phyloP scores from a whole-genome alignment of 1,140 invertebrate species.

The Musca domestica region DNA sequence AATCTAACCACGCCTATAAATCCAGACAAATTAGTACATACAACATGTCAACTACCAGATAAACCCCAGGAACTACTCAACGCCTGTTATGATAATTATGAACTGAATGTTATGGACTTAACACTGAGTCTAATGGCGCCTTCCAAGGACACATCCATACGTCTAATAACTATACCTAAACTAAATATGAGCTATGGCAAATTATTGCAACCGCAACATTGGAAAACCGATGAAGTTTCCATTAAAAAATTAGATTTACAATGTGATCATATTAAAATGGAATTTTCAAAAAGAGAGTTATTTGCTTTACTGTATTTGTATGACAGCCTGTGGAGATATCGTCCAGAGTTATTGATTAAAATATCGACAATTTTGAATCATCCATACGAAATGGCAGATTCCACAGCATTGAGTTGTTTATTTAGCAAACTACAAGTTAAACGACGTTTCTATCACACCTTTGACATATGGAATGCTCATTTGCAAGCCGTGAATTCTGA shows the following conservation, averaged over 20 bases:
- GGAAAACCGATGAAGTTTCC: constrained; percentile 37
- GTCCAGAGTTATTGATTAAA: constrained; percentile 19
- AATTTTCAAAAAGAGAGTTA: constrained; percentile 46
- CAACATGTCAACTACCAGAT: constrained; percentile 56
- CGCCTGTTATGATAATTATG: constrained; percentile 49
- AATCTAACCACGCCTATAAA: constrained; percentile 52
- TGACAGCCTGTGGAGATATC: background rate
- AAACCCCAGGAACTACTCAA: constrained; percentile 55
- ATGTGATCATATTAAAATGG: constrained; percentile 37
- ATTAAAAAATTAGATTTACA: constrained; percentile 35
- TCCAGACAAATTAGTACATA: constrained; percentile 52
- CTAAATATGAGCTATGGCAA: constrained; percentile 34
- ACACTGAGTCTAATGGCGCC: constrained; percentile 34
- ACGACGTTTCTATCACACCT: constrained; percentile 20
- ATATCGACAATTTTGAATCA: constrained; percentile 10
- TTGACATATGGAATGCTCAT: constrained; percentile 5
- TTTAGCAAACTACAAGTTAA: background rate
- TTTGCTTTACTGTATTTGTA: constrained; percentile 30
- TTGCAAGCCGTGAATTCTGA: background rate
- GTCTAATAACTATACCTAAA: constrained; percentile 39
- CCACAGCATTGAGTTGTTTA: background rate
- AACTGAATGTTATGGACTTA: constrained; percentile 37
- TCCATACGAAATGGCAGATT: background rate
- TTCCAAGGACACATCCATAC: constrained; percentile 23
- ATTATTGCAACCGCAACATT: constrained; percentile 36